Base-by-base conservation (phyloP, 2,113 vertebrate genomes). In the Erinaceus europaeus region DNA sequence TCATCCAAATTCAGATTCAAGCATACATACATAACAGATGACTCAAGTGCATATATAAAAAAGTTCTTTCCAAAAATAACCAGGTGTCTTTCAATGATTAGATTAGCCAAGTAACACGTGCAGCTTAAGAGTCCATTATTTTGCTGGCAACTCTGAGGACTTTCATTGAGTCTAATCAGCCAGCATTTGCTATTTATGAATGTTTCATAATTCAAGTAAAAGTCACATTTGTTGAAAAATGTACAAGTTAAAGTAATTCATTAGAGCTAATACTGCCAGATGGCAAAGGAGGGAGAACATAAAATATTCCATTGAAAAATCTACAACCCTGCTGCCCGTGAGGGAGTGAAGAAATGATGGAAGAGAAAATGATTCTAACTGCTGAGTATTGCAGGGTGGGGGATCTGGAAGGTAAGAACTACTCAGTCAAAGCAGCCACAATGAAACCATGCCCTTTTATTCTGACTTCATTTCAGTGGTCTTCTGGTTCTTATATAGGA, bases 151-250 rank as follows among this genome's bases (percentile, higher is more conserved):
- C 62, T 88, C 48, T 71, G 65, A 87, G 38, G 61, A 46, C 29
- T 81, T 94, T 84, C 46, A 0, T 88, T 91, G 85, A 89, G 91
- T 92, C 71, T 88, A 91, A 94, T 83, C 82, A 90, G 74, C 69
- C 46, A 94, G 90, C 73, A 91, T 91, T 93, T 94, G 71, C 88
- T 89, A 94, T 93, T 94, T 95, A 89, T 91, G 88, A 94, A 93
- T 89, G 75, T 88, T 90, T 86, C 61, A 74, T 86, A 78, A 79
- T 94, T 93, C 85, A 95, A 89, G 76, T 78, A 75, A 93, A 93
- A 95, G 90, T 94, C 74, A 92, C 61, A 86, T 91, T 94, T 89
- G 83, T 94, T 25, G 36, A 62, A 77, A 92, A 83, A 84, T 72
- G 72, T 42, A 64, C 83, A 84, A 88, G 50, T 80, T 83, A 86